Percentiles rank a stretch among this genome's conserved stretches.
These are phyloP conservation scores for Sturmia bella DNA, from an alignment of 2,888 invertebrate species.

Conservation along the genomic window DNA sequence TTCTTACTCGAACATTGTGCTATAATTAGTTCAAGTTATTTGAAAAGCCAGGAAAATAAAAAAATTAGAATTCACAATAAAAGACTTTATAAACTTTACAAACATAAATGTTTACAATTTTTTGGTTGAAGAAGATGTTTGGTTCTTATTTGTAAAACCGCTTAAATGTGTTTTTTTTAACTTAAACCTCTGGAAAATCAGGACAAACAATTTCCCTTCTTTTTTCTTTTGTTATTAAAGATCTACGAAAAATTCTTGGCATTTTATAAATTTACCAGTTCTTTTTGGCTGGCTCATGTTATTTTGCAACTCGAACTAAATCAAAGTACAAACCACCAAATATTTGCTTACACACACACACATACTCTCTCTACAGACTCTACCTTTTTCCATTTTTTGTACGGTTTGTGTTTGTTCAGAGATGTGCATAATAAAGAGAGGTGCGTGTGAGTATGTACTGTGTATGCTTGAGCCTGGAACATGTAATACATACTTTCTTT, in stretches of 20 bases:
- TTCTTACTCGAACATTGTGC: too few species aligned
- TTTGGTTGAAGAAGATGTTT: neutral
- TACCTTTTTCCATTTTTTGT: neutral
- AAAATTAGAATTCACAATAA: too few species aligned
- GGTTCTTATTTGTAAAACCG: slow-evolving; percentile 35
- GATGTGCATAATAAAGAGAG: too few species aligned
- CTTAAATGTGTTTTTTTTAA: slow-evolving; percentile 46
- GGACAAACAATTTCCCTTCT: neutral
- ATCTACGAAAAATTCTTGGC: slow-evolving; percentile 55
- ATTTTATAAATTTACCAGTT: slow-evolving; percentile 55
- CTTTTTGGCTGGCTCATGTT: slow-evolving; percentile 19
- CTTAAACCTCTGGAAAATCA: slow-evolving; percentile 20
- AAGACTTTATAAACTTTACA: too few species aligned
- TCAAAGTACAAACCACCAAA: slow-evolving; percentile 27
- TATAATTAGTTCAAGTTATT: too few species aligned
- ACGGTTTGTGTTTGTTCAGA: neutral
- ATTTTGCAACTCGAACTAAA: slow-evolving; percentile 23
- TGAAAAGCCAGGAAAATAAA: too few species aligned
- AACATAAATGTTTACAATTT: neutral
- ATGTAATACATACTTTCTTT: too few species aligned
- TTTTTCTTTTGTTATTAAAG: slow-evolving; percentile 46
- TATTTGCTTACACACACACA: slow-evolving; percentile 4
- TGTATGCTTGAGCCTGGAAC: neutral
- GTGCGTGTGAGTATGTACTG: neutral
- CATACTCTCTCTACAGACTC: neutral